These are phyloP conservation scores for Caerostris extrusa DNA, from an alignment of 1,140 invertebrate genomes.

Conservation along the genomic window DNA sequence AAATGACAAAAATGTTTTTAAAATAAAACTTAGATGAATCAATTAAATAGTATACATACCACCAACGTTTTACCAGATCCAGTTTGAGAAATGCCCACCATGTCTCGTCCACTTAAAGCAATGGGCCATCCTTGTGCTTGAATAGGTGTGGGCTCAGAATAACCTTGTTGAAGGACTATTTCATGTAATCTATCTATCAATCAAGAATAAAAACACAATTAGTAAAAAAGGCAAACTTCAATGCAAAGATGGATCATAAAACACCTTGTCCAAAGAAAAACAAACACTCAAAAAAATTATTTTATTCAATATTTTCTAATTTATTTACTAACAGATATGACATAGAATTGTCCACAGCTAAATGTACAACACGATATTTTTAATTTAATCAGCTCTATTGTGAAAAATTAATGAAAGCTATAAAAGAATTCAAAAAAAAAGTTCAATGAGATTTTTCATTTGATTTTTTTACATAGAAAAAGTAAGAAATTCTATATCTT, in stretches of 20 bases:
- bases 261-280: background rate
- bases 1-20: background rate
- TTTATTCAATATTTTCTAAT: too few species aligned
- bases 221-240: background rate
- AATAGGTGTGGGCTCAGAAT: constrained; percentile 92
- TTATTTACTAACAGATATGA: too few species aligned
- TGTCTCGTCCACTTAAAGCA: constrained; percentile 93
- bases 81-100: constrained; percentile 97
- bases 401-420: too few species aligned
- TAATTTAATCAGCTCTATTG: too few species aligned
- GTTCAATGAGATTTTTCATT: too few species aligned
- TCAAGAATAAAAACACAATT: background rate
- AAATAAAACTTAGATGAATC: background rate
- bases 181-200: constrained; percentile 81
- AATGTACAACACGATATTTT: too few species aligned
- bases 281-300: background rate
- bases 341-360: too few species aligned
- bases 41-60: constrained; percentile 79
- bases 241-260: background rate
- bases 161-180: constrained; percentile 82
- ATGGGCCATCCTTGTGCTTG: constrained; percentile 96
- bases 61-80: constrained; percentile 94
- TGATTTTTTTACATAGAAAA: too few species aligned
- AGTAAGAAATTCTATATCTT: too few species aligned
- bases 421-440: too few species aligned